phyloP scores from a whole-genome alignment of 1,140 invertebrate genomes.

The Archivesica marissinica region DNA sequence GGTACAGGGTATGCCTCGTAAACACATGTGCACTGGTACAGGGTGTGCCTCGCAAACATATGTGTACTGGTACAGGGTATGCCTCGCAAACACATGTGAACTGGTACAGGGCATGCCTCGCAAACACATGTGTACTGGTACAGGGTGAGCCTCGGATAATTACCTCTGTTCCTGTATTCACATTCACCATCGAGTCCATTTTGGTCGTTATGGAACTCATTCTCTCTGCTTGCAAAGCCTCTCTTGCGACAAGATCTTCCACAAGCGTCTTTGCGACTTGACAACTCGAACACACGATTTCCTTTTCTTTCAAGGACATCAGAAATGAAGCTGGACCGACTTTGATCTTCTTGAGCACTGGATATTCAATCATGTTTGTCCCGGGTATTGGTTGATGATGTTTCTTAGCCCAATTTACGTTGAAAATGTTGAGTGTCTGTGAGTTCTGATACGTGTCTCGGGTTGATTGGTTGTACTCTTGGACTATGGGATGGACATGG shows the following conservation, averaged over 20 bases:
- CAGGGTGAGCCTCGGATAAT: too few relatives aligned
- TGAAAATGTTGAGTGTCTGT: slow-evolving; percentile 3
- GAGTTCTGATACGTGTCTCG: not conserved
- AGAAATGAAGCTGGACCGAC: slow-evolving; percentile 26
- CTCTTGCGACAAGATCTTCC: slow-evolving; percentile 4
- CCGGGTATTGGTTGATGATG: not conserved
- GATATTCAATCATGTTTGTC: slow-evolving; percentile 25
- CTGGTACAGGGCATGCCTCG: too few relatives aligned
- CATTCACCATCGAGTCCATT: not conserved
- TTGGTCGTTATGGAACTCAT: not conserved
- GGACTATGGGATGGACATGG: slow-evolving; percentile 1
- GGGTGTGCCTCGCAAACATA: too few relatives aligned
- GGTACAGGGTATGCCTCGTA: too few relatives aligned
- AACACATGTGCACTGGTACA: too few relatives aligned
- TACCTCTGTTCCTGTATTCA: not conserved
- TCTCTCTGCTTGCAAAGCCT: not conserved
- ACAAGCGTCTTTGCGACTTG: slow-evolving; percentile 20
- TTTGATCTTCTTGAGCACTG: not conserved
- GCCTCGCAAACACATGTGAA: too few relatives aligned
- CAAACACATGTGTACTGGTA: too few relatives aligned
- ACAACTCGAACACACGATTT: not conserved
- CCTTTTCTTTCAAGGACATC: not conserved
- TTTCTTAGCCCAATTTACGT: not conserved
- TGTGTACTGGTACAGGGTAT: too few relatives aligned
- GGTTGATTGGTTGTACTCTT: slow-evolving; percentile 22